These are phyloP conservation scores for Scomberomorus guttatus DNA, from an alignment of 2,797 vertebrate genomes.

Conservation along the genomic window DNA sequence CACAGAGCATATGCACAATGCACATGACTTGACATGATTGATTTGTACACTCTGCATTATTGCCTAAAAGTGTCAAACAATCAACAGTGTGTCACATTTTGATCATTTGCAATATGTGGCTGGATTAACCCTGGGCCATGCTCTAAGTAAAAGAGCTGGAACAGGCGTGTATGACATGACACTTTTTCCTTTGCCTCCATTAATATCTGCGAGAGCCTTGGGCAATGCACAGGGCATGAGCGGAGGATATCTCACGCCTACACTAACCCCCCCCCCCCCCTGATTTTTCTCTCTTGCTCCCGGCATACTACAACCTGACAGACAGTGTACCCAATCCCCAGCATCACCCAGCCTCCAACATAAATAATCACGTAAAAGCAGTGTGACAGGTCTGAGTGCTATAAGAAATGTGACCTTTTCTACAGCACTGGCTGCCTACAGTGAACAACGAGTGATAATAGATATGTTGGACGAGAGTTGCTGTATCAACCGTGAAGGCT, in stretches of 20 bases:
- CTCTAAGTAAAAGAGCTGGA: constrained; percentile 28
- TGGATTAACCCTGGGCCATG: constrained; percentile 18
- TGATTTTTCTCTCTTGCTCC: constrained; percentile 38
- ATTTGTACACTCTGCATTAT: constrained; percentile 18
- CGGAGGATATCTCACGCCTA: constrained; percentile 60
- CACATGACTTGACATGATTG: constrained; percentile 37
- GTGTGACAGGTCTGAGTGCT: constrained; percentile 61
- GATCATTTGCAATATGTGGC: constrained; percentile 7
- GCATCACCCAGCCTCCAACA: constrained; percentile 45
- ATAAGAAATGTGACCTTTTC: constrained; percentile 68
- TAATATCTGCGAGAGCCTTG: constrained; percentile 68
- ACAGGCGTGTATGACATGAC: constrained; percentile 50
- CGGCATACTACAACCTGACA: constrained; percentile 66
- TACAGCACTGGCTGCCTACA: constrained; percentile 26
- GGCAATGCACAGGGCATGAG: constrained; percentile 53
- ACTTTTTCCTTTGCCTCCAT: constrained; percentile 70
- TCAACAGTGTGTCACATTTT: constrained; percentile 19
- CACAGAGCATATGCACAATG: constrained; percentile 25
- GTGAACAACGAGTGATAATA: constrained; percentile 47
- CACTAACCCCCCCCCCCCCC: constrained; percentile 50
- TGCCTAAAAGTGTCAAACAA: constrained; percentile 34
- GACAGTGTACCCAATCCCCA: constrained; percentile 52
- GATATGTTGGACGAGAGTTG: constrained; percentile 22
- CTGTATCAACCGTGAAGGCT: constrained; percentile 18
- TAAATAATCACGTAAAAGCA: constrained; percentile 69